phyloP scores from a whole-genome alignment of 2,113 vertebrate species.

The Scatophagus argus region DNA sequence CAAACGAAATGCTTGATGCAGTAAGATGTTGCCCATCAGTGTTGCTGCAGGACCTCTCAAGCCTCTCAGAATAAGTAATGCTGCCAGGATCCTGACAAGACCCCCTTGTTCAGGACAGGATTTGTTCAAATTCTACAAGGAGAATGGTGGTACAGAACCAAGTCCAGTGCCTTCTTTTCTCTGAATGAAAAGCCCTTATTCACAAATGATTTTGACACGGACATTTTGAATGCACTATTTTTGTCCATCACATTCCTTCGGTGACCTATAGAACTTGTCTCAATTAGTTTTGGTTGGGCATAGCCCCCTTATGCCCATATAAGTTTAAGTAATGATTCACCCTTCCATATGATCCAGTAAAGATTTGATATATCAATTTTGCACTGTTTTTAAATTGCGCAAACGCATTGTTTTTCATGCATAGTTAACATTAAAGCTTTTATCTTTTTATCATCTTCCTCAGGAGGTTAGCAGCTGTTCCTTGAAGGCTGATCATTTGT shows the following conservation, averaged over 20 bases:
- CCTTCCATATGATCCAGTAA: not conserved
- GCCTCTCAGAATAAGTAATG: conserved; percentile 5
- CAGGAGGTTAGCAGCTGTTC: conserved; percentile 7
- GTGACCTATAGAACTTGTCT: not conserved
- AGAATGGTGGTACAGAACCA: not conserved
- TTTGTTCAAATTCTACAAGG: conserved; percentile 7
- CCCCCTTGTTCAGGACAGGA: conserved; percentile 10
- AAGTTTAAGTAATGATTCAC: not conserved
- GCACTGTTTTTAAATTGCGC: not conserved
- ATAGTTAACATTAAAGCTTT: not conserved
- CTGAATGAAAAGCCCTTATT: conserved; percentile 1
- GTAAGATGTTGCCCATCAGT: not conserved
- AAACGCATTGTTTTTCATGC: not conserved
- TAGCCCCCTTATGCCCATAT: not conserved
- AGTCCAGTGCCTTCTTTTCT: not conserved
- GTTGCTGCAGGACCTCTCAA: conserved; percentile 19
- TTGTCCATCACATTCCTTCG: not conserved
- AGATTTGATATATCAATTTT: not conserved
- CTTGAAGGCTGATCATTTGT: conserved; percentile 1
- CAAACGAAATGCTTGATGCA: conserved; percentile 15
- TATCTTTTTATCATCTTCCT: not conserved
- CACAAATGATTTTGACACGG: not conserved
- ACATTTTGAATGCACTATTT: conserved; percentile 11
- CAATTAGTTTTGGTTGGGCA: not conserved
- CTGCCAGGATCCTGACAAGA: conserved; percentile 40